Percentiles rank a stretch among this genome's conserved stretches.
These are phyloP conservation scores for Aspidiotus destructor DNA, from an alignment of 2,888 invertebrate genomes.

Conservation along the genomic window DNA sequence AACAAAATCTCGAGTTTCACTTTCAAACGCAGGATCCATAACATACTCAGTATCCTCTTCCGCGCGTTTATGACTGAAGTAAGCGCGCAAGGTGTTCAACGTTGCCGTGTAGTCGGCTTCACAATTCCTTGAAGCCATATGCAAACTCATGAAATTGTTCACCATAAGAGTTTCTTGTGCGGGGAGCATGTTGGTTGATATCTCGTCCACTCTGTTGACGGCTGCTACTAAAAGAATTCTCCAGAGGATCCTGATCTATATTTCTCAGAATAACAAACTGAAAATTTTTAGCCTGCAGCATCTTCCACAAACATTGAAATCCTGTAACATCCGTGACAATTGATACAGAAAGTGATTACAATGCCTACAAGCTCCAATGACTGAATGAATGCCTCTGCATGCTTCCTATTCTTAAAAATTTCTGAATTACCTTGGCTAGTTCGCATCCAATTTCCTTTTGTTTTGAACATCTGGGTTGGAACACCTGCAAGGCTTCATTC, in stretches of 20 bases:
- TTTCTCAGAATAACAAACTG: neutral
- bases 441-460: neutral
- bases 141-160: neutral
- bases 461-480: neutral
- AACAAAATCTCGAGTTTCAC: neutral
- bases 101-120: neutral
- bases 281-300: neutral
- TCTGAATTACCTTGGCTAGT: no score
- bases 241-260: no score
- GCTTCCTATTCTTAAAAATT: no score
- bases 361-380: no score
- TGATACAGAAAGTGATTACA: no score
- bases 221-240: neutral
- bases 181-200: neutral
- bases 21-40: no score
- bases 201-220: neutral
- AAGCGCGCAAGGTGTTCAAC: neutral
- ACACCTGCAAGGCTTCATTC: slow-evolving; percentile 11
- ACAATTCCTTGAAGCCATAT: neutral
- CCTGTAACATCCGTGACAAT: neutral
- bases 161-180: neutral
- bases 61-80: neutral
- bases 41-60: neutral
- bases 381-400: no score
- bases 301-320: neutral